A percentile compares a stretch with the other conserved stretches of the same genome.
phyloP scores from a whole-genome alignment of 2,888 invertebrate species.

The Agelastica alni region DNA sequence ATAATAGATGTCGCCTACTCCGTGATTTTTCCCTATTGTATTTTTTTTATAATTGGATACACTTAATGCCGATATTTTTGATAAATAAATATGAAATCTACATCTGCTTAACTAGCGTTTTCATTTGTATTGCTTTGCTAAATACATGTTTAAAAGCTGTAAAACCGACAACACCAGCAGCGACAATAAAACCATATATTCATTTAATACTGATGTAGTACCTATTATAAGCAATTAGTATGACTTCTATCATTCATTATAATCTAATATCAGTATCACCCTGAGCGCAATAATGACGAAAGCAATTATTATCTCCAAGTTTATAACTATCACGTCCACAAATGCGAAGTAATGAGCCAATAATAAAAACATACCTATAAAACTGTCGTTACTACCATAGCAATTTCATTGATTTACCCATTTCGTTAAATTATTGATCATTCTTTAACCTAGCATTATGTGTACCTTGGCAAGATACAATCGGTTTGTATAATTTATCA shows the following conservation, averaged over 20 bases:
- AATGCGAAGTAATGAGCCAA: constrained; percentile 26
- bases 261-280: constrained; percentile 19
- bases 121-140: too few relatives aligned
- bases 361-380: constrained; percentile 29
- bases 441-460: constrained; percentile 26
- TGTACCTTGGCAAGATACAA: constrained; percentile 28
- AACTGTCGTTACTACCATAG: constrained; percentile 23
- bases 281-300: constrained; percentile 22
- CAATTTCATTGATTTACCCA: constrained; percentile 32
- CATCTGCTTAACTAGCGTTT: too few relatives aligned
- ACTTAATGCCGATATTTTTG: too few relatives aligned
- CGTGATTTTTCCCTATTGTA: too few relatives aligned
- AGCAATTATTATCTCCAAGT: constrained; percentile 23
- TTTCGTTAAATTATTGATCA: constrained; percentile 26
- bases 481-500: constrained; percentile 24
- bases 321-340: constrained; percentile 25
- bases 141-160: too few relatives aligned
- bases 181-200: constrained; percentile 10
- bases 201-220: constrained; percentile 15
- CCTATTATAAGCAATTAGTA: constrained; percentile 21
- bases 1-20: too few relatives aligned
- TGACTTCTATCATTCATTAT: constrained; percentile 28
- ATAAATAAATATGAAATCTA: too few relatives aligned
- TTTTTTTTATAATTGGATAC: too few relatives aligned
- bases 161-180: not conserved